phyloP scores from a whole-genome alignment of 2,797 vertebrate species.

The Molossus molossus region DNA sequence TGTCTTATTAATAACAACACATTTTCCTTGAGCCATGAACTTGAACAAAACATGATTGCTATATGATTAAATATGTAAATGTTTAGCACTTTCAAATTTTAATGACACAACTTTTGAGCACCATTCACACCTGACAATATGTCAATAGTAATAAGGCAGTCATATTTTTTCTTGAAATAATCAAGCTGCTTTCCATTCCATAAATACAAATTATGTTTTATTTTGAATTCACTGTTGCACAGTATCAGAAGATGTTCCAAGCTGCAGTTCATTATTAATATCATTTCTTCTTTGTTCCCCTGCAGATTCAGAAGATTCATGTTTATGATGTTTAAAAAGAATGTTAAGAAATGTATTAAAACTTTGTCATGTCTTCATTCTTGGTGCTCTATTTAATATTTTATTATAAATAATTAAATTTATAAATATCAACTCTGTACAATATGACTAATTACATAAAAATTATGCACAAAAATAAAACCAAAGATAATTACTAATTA shows the following conservation, averaged over 20 bases:
- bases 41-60: constrained; percentile 77
- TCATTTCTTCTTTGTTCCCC: constrained; percentile 86
- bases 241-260: constrained; percentile 86
- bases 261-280: constrained; percentile 86
- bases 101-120: constrained; percentile 82
- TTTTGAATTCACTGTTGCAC: constrained; percentile 86
- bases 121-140: constrained; percentile 84
- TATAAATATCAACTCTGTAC: constrained; percentile 67
- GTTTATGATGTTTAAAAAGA: constrained; percentile 84
- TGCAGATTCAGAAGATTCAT: constrained; percentile 87
- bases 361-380: constrained; percentile 77
- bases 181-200: constrained; percentile 86
- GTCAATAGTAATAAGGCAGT: constrained; percentile 83
- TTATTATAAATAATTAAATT: constrained; percentile 77
- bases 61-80: constrained; percentile 73
- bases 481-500: constrained; percentile 63
- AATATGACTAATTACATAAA: constrained; percentile 71
- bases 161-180: constrained; percentile 85
- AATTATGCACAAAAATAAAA: constrained; percentile 73
- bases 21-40: constrained; percentile 74
- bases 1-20: constrained; percentile 70
- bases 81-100: constrained; percentile 78
- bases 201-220: constrained; percentile 85
- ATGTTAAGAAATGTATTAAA: constrained; percentile 84
- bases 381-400: constrained; percentile 79